Evolutionary conservation across 1,140 invertebrate genomes (phyloP).

Genomic region (Coptotermes formosanus): DNA sequence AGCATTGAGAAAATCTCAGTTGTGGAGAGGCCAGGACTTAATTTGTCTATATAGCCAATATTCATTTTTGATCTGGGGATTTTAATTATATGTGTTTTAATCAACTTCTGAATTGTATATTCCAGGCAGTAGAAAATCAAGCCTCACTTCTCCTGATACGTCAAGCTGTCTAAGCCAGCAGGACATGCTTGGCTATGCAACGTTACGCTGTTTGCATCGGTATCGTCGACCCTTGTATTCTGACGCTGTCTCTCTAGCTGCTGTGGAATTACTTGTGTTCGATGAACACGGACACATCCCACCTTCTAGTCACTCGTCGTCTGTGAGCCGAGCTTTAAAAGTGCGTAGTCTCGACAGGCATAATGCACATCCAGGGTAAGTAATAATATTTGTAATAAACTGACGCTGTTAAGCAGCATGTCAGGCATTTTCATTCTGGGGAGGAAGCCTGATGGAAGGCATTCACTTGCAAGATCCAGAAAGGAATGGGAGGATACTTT

Average conservation of each 20-base stretch:
- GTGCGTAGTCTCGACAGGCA: slow-evolving; percentile 31
- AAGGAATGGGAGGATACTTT: too few species aligned
- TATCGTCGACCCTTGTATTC: slow-evolving; percentile 56
- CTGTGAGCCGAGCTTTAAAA: slow-evolving; percentile 18
- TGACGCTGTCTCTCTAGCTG: neutral
- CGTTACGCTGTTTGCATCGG: slow-evolving; percentile 69
- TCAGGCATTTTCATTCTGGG: too few species aligned
- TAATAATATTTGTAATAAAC: neutral
- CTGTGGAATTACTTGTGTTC: neutral
- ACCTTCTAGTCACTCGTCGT: neutral
- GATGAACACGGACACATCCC: slow-evolving; percentile 20
- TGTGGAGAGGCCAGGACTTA: too few species aligned
- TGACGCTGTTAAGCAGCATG: neutral
- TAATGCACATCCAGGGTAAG: slow-evolving; percentile 27
- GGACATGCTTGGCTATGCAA: slow-evolving; percentile 79
- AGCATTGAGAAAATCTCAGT: too few species aligned
- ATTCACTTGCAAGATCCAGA: too few species aligned
- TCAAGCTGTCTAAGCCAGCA: slow-evolving; percentile 66
- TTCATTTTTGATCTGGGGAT: too few species aligned
- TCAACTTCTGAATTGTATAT: neutral
- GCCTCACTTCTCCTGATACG: slow-evolving; percentile 25
- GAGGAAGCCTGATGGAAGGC: too few species aligned
- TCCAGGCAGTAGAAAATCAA: slow-evolving; percentile 22
- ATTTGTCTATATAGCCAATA: too few species aligned
- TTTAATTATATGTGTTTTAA: neutral